A percentile compares a stretch with the other conserved stretches of the same genome.
These are phyloP conservation scores for Amphipyra berbera DNA, from an alignment of 2,888 invertebrate genomes.

Conservation along the genomic window DNA sequence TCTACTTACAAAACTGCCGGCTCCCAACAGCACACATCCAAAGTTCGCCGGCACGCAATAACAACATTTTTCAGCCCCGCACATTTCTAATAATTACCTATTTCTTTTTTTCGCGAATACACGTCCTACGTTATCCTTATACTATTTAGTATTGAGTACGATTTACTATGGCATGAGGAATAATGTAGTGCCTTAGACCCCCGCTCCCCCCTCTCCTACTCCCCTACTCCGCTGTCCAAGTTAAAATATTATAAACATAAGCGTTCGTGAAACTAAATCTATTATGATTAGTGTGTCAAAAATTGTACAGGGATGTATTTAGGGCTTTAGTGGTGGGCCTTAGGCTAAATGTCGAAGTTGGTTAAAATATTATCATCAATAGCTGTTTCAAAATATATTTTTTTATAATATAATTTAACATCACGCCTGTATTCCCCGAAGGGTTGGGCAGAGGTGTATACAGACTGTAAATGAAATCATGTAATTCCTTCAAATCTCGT, in stretches of 20 bases:
- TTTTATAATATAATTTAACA: no score
- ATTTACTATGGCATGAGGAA: slow-evolving; percentile 17
- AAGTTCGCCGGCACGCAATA: slow-evolving; percentile 51
- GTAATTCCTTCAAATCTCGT: no score
- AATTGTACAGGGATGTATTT: slow-evolving; percentile 43
- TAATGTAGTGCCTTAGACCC: slow-evolving; percentile 9
- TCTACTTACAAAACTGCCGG: slow-evolving; percentile 60
- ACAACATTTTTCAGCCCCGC: slow-evolving; percentile 53
- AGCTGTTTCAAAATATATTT: no score
- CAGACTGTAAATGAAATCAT: no score
- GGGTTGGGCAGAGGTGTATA: no score
- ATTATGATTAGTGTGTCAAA: slow-evolving; percentile 53
- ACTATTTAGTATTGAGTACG: background rate
- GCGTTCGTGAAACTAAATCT: slow-evolving; percentile 48
- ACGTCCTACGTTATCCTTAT: slow-evolving; percentile 17
- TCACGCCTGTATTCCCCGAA: no score
- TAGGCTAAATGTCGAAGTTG: background rate
- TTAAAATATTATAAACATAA: slow-evolving; percentile 38
- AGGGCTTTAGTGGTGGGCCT: background rate
- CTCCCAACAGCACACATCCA: slow-evolving; percentile 53
- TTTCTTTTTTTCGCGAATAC: background rate
- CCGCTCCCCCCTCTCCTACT: slow-evolving; percentile 1
- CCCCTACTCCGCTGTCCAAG: background rate
- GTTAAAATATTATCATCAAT: background rate
- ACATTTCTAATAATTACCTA: slow-evolving; percentile 47